phyloP scores from a whole-genome alignment of 1,140 invertebrate species.

The Neodiprion virginianus region DNA sequence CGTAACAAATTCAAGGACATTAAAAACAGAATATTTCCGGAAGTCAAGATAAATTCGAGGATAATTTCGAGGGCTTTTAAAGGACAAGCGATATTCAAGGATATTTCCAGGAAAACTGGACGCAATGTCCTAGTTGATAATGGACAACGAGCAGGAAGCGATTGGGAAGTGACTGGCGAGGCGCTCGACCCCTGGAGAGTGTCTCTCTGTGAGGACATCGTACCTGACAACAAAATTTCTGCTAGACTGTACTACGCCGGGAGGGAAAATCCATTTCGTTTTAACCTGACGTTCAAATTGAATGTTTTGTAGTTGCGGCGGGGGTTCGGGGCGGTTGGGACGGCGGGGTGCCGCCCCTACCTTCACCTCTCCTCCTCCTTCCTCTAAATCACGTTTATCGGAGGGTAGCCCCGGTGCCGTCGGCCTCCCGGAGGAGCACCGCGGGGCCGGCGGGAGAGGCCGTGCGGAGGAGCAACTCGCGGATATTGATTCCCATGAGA shows the following conservation, averaged over 20 bases:
- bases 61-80: no score
- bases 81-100: no score
- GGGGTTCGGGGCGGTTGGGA: slow-evolving; percentile 21
- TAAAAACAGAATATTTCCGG: no score
- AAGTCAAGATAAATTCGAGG: no score
- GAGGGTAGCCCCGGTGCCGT: slow-evolving; percentile 32
- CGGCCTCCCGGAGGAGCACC: slow-evolving; percentile 30
- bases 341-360: slow-evolving; percentile 24
- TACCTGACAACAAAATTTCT: slow-evolving; percentile 24
- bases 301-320: slow-evolving; percentile 56
- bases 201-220: background rate
- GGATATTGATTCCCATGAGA: slow-evolving; percentile 63
- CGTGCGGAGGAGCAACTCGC: slow-evolving; percentile 47
- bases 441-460: slow-evolving; percentile 24
- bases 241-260: slow-evolving; percentile 37
- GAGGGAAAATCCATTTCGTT: slow-evolving; percentile 57
- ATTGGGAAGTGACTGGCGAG: no score
- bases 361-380: slow-evolving; percentile 24
- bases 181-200: background rate
- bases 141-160: no score
- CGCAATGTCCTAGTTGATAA: no score
- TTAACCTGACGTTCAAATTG: slow-evolving; percentile 56
- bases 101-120: no score
- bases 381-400: slow-evolving; percentile 57
- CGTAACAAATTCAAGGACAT: no score